Conservation (phyloP, 2,113 vertebrate species). For the Chamaea fasciata region DNA sequence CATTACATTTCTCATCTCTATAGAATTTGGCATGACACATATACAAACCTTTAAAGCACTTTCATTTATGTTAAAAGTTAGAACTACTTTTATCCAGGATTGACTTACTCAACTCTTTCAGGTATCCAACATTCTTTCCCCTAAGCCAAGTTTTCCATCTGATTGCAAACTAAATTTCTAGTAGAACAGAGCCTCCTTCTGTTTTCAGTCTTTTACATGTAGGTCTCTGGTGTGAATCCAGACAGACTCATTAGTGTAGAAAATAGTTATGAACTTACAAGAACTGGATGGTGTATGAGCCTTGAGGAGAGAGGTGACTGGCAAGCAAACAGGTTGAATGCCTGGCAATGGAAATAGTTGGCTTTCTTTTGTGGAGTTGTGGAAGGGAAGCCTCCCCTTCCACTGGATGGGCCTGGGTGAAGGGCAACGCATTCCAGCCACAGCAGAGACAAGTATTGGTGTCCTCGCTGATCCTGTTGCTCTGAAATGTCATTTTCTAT, state of each 20-base stretch:
- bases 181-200: slow-evolving; percentile 29
- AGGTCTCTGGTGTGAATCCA: background rate
- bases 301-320: background rate
- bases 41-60: background rate
- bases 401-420: background rate
- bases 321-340: background rate
- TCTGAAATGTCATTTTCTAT: background rate
- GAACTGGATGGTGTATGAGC: background rate
- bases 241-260: background rate
- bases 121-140: background rate
- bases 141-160: background rate
- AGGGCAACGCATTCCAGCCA: background rate
- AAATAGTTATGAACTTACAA: background rate
- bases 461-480: background rate
- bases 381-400: background rate
- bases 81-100: background rate
- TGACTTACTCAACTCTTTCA: background rate
- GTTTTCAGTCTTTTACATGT: slow-evolving; percentile 4
- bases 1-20: background rate
- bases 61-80: slow-evolving; percentile 1
- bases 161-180: background rate
- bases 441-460: background rate
- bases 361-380: background rate
- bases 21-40: slow-evolving; percentile 17
- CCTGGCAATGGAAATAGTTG: background rate